phyloP scores from a whole-genome alignment of 2,113 vertebrate genomes.

The Calypte anna region DNA sequence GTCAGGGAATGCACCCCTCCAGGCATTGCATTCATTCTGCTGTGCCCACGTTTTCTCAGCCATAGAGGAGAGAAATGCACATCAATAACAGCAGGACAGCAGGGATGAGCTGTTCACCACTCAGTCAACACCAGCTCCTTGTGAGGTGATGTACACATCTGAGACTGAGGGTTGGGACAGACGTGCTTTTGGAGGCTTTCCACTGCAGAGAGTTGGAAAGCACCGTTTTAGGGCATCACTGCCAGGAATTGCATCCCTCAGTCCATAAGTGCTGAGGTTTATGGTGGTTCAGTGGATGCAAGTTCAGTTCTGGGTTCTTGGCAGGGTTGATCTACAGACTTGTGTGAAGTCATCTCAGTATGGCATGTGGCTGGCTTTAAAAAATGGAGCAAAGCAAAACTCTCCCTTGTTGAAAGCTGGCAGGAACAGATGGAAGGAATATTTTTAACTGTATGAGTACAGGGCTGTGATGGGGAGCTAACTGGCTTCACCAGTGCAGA shows the following conservation, averaged over 20 bases:
- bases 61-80: fast-evolving
- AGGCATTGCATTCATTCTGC: neutral
- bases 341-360: neutral
- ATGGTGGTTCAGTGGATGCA: neutral
- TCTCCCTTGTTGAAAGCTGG: neutral
- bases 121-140: neutral
- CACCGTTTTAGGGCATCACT: neutral
- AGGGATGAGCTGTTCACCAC: fast-evolving
- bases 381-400: neutral
- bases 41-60: fast-evolving
- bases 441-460: neutral
- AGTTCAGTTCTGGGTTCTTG: neutral
- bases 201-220: neutral
- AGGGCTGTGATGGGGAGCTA: neutral
- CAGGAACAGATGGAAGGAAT: neutral
- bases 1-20: neutral
- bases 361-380: neutral
- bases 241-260: neutral
- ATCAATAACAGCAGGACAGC: neutral
- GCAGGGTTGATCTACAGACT: fast-evolving
- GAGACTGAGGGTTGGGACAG: fast-evolving
- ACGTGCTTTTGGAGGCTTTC: neutral
- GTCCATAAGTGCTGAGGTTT: neutral
- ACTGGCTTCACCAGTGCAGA: neutral
- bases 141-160: fast-evolving